Conservation (phyloP, 2,113 vertebrate genomes). For the Gymnarchus niloticus region DNA sequence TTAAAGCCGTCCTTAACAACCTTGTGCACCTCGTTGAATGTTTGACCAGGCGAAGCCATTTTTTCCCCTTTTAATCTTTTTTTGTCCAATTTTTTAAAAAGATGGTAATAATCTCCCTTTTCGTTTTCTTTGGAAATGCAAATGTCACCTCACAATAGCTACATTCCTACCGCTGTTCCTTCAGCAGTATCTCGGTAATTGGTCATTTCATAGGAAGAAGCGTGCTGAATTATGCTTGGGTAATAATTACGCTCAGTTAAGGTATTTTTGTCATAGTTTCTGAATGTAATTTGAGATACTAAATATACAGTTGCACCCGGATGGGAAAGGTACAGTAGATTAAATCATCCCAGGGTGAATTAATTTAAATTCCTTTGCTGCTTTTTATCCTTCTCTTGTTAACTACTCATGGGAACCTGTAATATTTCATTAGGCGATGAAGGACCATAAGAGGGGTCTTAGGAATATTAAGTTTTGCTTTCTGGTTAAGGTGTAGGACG, state of each 20-base stretch:
- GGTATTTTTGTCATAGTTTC: conserved; percentile 14
- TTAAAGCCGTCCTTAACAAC: conserved; percentile 7
- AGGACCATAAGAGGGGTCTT: background rate
- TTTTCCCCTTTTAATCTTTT: background rate
- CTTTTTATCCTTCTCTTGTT: conserved; percentile 6
- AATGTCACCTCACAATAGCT: background rate
- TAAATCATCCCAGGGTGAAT: conserved; percentile 17
- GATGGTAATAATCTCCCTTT: background rate
- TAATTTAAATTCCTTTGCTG: conserved; percentile 9
- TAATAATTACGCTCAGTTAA: conserved; percentile 7
- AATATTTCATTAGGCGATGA: conserved; percentile 20
- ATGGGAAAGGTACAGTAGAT: conserved; percentile 20
- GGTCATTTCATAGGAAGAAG: background rate
- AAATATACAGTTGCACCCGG: conserved; percentile 13
- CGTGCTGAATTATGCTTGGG: background rate
- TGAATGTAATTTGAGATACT: conserved; percentile 20
- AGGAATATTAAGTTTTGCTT: background rate
- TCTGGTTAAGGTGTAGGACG: background rate
- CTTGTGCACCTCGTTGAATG: background rate
- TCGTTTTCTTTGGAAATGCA: background rate
- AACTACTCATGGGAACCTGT: background rate
- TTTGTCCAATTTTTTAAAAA: background rate
- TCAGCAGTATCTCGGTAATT: conserved; percentile 16
- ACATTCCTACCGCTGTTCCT: background rate
- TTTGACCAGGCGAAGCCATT: conserved; percentile 7